phyloP scores from a whole-genome alignment of 2,113 vertebrate species.

The Larimichthys crocea region DNA sequence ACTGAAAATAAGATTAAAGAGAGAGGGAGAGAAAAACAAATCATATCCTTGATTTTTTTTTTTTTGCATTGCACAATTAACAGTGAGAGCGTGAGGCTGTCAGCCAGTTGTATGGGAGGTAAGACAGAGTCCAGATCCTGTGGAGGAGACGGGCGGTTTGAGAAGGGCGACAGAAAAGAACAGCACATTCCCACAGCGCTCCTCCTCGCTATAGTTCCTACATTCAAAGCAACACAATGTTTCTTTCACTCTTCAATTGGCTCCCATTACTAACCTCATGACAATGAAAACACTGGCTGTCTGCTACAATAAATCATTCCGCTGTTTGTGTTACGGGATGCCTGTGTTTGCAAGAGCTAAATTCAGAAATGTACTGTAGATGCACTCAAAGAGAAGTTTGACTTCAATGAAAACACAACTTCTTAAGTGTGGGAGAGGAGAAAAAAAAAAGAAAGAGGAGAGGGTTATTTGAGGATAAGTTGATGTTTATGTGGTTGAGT shows the following conservation, averaged over 20 bases:
- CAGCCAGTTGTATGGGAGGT: constrained; percentile 59
- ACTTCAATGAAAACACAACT: constrained; percentile 20
- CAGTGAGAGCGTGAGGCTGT: constrained; percentile 19
- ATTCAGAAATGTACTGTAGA: constrained; percentile 40
- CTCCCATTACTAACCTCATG: constrained; percentile 65
- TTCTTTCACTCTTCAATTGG: constrained; percentile 71
- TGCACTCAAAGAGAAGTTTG: constrained; percentile 18
- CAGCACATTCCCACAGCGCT: constrained; percentile 50
- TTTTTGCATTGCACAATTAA: constrained; percentile 11
- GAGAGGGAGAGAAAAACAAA: not conserved
- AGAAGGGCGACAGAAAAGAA: constrained; percentile 58
- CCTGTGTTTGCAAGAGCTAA: constrained; percentile 21
- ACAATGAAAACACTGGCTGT: constrained; percentile 70
- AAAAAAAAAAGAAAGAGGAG: not conserved
- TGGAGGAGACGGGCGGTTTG: constrained; percentile 48
- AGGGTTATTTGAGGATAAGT: not conserved
- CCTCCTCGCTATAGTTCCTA: constrained; percentile 39
- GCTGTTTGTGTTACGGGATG: constrained; percentile 37
- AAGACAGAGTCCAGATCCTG: constrained; percentile 40
- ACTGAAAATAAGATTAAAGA: constrained; percentile 20
- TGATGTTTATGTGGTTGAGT: not conserved
- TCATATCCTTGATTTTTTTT: not conserved
- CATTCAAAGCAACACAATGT: constrained; percentile 63
- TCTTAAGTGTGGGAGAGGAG: not conserved
- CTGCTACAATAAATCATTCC: constrained; percentile 68